Evolutionary conservation across 2,888 invertebrate species (phyloP).

Genomic region (Anoplius nigerrimus): DNA sequence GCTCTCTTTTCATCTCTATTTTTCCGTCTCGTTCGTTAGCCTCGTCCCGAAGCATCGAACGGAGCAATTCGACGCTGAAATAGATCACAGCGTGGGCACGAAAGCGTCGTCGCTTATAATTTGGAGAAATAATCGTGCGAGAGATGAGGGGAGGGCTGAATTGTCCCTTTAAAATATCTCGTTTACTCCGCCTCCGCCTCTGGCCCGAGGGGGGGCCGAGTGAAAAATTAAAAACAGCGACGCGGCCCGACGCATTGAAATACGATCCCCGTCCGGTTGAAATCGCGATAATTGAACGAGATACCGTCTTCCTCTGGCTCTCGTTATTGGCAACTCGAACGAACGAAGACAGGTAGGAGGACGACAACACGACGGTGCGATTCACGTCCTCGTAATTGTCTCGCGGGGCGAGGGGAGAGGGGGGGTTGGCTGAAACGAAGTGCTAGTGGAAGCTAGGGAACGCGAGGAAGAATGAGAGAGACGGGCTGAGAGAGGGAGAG

Average conservation of each 20-base stretch:
- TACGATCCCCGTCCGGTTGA: slow-evolving; percentile 11
- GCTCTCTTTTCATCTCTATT: no score
- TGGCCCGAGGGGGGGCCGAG: neutral
- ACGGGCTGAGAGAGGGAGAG: neutral
- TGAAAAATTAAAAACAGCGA: neutral
- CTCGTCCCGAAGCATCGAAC: no score
- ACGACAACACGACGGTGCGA: slow-evolving; percentile 18
- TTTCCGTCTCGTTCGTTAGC: no score
- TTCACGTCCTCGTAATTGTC: slow-evolving; percentile 40
- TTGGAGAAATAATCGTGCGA: no score
- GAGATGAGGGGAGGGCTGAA: no score
- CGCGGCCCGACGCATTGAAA: slow-evolving; percentile 9
- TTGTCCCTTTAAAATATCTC: no score
- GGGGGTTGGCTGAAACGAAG: slow-evolving; percentile 5
- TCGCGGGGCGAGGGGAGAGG: slow-evolving; percentile 22
- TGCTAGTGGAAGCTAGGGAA: slow-evolving; percentile 19
- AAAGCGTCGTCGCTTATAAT: no score
- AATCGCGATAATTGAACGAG: slow-evolving; percentile 11
- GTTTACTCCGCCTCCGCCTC: neutral
- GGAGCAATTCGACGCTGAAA: no score
- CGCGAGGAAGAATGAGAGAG: neutral
- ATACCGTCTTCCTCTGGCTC: neutral
- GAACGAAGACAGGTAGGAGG: slow-evolving; percentile 3
- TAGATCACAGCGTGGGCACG: no score
- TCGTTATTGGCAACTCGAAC: neutral